These are phyloP conservation scores for Thinocorus orbignyianus DNA, from an alignment of 2,113 vertebrate species.

Conservation along the genomic window DNA sequence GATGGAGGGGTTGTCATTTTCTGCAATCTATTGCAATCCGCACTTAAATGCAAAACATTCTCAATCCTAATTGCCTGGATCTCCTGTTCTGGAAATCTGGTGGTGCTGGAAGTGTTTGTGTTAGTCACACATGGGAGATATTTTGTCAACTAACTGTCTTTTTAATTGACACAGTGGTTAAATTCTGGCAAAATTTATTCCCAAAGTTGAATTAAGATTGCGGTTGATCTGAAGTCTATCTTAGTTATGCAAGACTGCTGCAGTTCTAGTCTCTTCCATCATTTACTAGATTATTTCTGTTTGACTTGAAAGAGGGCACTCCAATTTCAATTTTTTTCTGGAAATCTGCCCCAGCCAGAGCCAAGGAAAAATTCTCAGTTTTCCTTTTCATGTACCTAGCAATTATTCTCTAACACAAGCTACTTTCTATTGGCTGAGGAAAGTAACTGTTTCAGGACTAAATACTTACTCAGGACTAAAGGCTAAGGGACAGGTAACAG, in stretches of 20 bases:
- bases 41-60: neutral
- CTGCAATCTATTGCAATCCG: neutral
- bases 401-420: neutral
- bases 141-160: neutral
- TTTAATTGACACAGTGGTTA: neutral
- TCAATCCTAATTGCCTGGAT: neutral
- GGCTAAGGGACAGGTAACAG: neutral
- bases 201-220: neutral
- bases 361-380: neutral
- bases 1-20: neutral
- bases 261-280: neutral
- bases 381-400: rapidly evolving
- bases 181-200: neutral
- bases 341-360: neutral
- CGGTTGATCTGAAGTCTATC: neutral
- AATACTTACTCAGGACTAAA: neutral
- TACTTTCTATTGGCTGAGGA: neutral
- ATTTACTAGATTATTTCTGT: neutral
- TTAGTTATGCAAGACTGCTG: neutral
- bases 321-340: neutral
- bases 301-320: neutral
- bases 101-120: neutral
- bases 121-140: neutral
- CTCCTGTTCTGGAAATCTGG: neutral
- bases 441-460: neutral